A percentile compares a stretch with the other conserved stretches of the same genome.
Conservation (phyloP, 2,797 vertebrate genomes). For the Spheniscus humboldti region DNA sequence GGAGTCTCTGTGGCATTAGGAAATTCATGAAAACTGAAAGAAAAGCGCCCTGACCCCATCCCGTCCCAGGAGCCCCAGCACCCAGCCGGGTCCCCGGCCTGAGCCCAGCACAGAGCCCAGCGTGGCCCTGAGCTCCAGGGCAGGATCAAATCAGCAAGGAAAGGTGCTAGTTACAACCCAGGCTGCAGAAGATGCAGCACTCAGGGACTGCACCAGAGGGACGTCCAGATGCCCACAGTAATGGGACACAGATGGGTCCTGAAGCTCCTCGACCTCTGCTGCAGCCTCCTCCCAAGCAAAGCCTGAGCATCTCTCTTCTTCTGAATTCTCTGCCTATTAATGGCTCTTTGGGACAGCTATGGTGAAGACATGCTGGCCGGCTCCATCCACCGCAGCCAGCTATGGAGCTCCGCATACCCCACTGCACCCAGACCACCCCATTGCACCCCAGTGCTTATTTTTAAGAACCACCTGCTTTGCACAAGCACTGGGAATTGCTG, state of each 20-base stretch:
- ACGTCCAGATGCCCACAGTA: too few species aligned
- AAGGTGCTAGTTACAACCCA: background rate
- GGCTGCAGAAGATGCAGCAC: background rate
- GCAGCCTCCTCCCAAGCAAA: background rate
- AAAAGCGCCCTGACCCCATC: background rate
- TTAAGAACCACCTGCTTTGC: background rate
- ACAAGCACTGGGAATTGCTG: background rate
- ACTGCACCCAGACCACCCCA: background rate
- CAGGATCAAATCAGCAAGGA: background rate
- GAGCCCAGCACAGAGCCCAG: background rate
- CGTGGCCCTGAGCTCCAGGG: background rate
- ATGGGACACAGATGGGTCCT: accelerated
- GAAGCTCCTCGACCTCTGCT: background rate
- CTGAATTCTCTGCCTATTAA: background rate
- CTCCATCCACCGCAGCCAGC: background rate
- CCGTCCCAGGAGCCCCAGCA: background rate
- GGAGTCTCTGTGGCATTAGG: background rate
- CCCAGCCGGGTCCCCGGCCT: background rate
- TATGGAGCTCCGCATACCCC: background rate
- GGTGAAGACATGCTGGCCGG: background rate
- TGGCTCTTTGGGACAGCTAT: background rate
- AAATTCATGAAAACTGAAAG: background rate
- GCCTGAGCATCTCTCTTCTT: background rate
- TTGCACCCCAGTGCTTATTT: background rate
- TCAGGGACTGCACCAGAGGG: accelerated